Evolutionary conservation across 1,140 invertebrate genomes (phyloP), one percentile per base, ranked within the genome.

Genomic region (Drosophila kanapiae): DNA sequence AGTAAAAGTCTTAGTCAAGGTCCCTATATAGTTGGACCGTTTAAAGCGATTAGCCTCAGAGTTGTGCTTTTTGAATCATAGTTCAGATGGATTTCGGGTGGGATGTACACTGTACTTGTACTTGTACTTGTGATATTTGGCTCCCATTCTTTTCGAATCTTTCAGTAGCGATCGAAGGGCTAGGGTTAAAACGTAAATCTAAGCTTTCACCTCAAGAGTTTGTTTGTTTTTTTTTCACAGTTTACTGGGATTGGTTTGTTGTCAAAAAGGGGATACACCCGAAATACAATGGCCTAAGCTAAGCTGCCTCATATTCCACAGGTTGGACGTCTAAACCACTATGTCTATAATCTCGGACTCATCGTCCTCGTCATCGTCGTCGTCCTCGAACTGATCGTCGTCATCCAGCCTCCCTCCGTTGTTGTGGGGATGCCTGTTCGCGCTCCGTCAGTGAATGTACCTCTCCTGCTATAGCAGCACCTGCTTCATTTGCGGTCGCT

Each of bases 381-480:
- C 65, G 9, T 68, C 81, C 8, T 75, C 76, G 5, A 56, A 35
- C 43, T 68, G 54, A 9, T 76, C 65, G 14, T 69, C 62, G 27
- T 77, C 65, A 9, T 68, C 81, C 10, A 54, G 58, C 7, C 61
- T 69, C 7, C 77, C 69, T 75, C 83, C 87, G 7, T 69, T 61
- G 13, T 33, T 53, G 7, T 45, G 85, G 47, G 2, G 65, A 62
- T 31, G 63, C 3, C 9, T 56, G 43, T 43, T 57, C 13, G 76
- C 72, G 38, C 77, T 53, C 13, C 63, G 84, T 90, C 86, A 90
- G 75, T 90, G 75, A 45, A 90, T 88, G n/a, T 79, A 71, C 54
- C 86, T 78, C 75, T 90, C 85, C 78, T 90, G 85, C 85, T 90
- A 90, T 81, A 90, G 75, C 37, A 85, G 42, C 60, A 82, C 82